phyloP scores from a whole-genome alignment of 2,888 invertebrate genomes.

The Mythimna pallens region DNA sequence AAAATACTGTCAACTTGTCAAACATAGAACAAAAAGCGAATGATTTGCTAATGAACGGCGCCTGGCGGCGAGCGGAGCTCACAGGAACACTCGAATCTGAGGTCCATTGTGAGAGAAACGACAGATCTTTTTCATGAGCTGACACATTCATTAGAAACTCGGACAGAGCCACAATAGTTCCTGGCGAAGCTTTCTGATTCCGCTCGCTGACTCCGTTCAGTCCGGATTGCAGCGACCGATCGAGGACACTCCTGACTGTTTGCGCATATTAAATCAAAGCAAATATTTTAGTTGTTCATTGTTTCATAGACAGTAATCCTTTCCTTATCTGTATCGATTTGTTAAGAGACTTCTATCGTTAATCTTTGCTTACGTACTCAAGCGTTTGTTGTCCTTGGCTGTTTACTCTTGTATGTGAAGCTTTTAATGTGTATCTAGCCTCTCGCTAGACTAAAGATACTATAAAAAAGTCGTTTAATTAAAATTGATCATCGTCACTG shows the following conservation, averaged over 20 bases:
- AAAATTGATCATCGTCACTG: not conserved
- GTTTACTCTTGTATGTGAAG: not conserved
- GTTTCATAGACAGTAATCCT: slow-evolving; percentile 13
- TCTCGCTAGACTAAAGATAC: not conserved
- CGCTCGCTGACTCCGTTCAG: not conserved
- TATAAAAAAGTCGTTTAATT: not conserved
- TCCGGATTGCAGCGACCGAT: not conserved
- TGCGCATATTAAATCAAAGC: slow-evolving; percentile 38
- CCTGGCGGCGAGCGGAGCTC: not conserved
- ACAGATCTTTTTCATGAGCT: slow-evolving; percentile 6
- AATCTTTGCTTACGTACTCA: not conserved
- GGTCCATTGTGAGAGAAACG: slow-evolving; percentile 18
- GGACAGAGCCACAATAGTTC: slow-evolving; percentile 20
- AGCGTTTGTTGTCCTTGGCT: not conserved
- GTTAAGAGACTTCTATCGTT: not conserved
- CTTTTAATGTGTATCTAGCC: not conserved
- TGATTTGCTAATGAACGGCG: not conserved
- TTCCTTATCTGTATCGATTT: slow-evolving; percentile 10
- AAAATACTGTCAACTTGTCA: not conserved
- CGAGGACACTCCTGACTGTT: not conserved
- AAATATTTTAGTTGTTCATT: slow-evolving; percentile 28
- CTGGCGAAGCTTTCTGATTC: not conserved
- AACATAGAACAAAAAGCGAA: not conserved
- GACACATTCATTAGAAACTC: slow-evolving; percentile 22
- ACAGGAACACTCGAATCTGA: slow-evolving; percentile 15